Percentiles rank a stretch among this genome's conserved stretches.
These are phyloP conservation scores for Mayetiola destructor DNA, from an alignment of 2,888 invertebrate genomes.

Conservation along the genomic window DNA sequence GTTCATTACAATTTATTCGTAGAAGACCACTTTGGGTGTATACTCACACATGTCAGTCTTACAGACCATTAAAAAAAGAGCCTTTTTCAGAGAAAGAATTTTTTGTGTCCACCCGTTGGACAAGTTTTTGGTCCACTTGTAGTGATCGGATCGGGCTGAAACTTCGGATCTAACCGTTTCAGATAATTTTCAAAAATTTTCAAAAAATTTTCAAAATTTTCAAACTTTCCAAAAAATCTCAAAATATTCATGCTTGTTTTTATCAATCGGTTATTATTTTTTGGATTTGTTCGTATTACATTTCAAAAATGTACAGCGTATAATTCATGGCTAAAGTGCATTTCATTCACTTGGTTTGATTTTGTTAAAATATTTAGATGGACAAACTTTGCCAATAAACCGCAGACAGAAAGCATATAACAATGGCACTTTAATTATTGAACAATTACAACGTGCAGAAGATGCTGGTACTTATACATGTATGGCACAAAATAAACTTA, in stretches of 20 bases:
- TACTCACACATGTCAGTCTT: too few species aligned
- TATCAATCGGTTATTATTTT: not conserved
- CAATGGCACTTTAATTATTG: constrained; percentile 75
- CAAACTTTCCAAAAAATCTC: not conserved
- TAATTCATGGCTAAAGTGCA: too few species aligned
- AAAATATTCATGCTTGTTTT: not conserved
- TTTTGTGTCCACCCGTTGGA: too few species aligned
- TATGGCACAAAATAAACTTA: constrained; percentile 71
- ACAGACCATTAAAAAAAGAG: too few species aligned
- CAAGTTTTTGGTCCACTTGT: too few species aligned
- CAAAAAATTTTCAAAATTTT: not conserved
- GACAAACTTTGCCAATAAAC: constrained; percentile 72
- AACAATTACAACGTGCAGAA: constrained; percentile 68
- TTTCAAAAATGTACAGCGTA: not conserved
- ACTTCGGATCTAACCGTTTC: too few species aligned
- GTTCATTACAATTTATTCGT: too few species aligned
- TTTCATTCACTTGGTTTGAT: constrained; percentile 17
- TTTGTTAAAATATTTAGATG: constrained; percentile 41
- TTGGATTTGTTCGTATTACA: not conserved
- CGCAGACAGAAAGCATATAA: constrained; percentile 72
- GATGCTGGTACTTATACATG: constrained; percentile 86
- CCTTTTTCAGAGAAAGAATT: too few species aligned
- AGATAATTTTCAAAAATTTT: not conserved
- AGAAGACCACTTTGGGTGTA: too few species aligned
- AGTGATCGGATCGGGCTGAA: too few species aligned